These are phyloP conservation scores for Leptinotarsa undecemlineata DNA, from an alignment of 1,140 invertebrate species.

Conservation along the genomic window DNA sequence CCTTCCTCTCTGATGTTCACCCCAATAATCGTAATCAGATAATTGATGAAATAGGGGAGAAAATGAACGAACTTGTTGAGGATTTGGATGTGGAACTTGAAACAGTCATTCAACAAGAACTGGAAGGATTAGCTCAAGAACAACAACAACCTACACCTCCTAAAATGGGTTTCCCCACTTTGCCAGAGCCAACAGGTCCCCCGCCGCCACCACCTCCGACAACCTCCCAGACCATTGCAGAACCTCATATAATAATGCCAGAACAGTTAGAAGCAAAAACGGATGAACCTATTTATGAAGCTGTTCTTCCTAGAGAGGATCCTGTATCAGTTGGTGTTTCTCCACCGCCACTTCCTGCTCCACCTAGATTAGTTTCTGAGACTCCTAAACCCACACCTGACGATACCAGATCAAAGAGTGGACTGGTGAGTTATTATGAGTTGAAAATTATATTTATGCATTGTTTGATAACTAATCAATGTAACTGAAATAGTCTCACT, in stretches of 20 bases:
- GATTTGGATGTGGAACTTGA: slow-evolving; percentile 76
- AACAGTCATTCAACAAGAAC: slow-evolving; percentile 65
- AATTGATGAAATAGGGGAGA: slow-evolving; percentile 82
- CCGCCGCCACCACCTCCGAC: slow-evolving; percentile 69
- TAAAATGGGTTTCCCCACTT: slow-evolving; percentile 60
- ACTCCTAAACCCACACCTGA: slow-evolving; percentile 57
- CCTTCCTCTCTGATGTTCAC: slow-evolving; percentile 85
- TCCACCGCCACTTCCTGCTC: slow-evolving; percentile 60
- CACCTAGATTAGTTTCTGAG: slow-evolving; percentile 54
- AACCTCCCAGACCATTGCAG: slow-evolving; percentile 48
- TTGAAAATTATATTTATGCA: too few relatives aligned
- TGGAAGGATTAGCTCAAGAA: slow-evolving; percentile 54
- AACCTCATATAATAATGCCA: slow-evolving; percentile 50
- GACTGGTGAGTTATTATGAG: slow-evolving; percentile 40
- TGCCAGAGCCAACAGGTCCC: slow-evolving; percentile 75
- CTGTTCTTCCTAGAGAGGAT: slow-evolving; percentile 72
- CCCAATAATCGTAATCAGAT: slow-evolving; percentile 61
- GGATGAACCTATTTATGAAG: slow-evolving; percentile 82
- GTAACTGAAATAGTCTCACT: too few relatives aligned
- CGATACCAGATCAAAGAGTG: slow-evolving; percentile 46
- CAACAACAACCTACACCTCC: slow-evolving; percentile 46
- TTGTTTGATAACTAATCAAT: too few relatives aligned
- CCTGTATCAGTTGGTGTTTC: slow-evolving; percentile 51
- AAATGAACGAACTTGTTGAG: slow-evolving; percentile 80
- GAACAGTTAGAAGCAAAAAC: slow-evolving; percentile 49